phyloP scores from a whole-genome alignment of 2,797 vertebrate genomes.

The Xyrichtys novacula region DNA sequence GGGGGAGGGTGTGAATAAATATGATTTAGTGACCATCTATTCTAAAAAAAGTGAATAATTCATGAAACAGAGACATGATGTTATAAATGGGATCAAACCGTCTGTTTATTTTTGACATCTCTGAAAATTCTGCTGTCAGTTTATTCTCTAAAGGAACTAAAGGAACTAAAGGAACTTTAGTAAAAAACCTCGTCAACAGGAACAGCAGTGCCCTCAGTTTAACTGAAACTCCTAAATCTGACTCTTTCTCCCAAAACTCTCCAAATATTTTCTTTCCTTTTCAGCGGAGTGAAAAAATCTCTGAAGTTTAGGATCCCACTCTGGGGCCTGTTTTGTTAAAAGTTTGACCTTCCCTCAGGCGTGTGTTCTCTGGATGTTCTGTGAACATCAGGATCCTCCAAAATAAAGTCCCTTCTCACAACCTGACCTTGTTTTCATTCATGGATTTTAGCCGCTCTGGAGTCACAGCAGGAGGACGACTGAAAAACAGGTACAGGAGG shows the following conservation, averaged over 20 bases:
- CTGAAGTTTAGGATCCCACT: conserved; percentile 25
- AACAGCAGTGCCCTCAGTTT: neutral
- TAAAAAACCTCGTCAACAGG: no score
- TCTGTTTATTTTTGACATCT: neutral
- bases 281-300: conserved; percentile 10
- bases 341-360: conserved; percentile 49
- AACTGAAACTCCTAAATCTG: conserved; percentile 1
- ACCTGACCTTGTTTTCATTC: conserved; percentile 70
- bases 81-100: neutral
- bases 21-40: neutral
- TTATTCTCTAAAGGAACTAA: no score
- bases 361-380: conserved; percentile 58
- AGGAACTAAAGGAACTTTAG: no score
- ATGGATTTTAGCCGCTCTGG: conserved; percentile 76
- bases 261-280: conserved; percentile 55
- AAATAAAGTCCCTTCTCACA: conserved; percentile 70
- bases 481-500: conserved; percentile 63
- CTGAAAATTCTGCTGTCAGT: neutral
- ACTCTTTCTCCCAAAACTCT: conserved; percentile 4
- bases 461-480: conserved; percentile 52
- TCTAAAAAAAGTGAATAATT: neutral
- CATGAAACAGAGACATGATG: neutral
- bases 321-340: conserved; percentile 60
- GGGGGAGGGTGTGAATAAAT: neutral
- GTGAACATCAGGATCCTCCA: conserved; percentile 62